Evolutionary conservation across 2,797 vertebrate genomes (phyloP), one percentile per base, ranked within the genome.

Genomic region (Takifugu ocellatus): DNA sequence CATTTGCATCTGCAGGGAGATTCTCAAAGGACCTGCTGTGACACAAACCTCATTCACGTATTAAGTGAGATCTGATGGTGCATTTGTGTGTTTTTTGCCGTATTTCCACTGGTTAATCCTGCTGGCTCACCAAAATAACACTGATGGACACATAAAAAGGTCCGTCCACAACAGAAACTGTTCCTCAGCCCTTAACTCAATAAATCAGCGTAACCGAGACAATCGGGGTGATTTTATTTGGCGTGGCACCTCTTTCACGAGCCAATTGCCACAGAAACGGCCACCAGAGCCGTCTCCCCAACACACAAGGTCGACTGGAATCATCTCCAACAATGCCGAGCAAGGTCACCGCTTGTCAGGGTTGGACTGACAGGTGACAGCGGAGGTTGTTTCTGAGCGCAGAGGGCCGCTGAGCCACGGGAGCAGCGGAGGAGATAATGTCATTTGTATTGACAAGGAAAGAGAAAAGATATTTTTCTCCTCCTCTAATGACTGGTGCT

Each of bases 291-390:
- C 78, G 82, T 77, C 75, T 83, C 78, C 59, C 82, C 80, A 84
- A 78, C 54, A 68, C 80, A 77, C 80, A 77, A 83, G 81, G 76
- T 88, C 77, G 63, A 84, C 82, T 81, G 70, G 72, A 71, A 78
- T 76, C 15, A 31, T 81, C 81, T 63, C 74, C 61, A 83, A 78
- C 76, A 83, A 86, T 66, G 72, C 76, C 47, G 63, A 60, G 54
- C 83, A 89, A 91, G 87, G 89, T 88, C 87, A 74, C 68, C 42
- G 75, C 72, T 79, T 64, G 70, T 88, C 84, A 83, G 69, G 54
- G 36, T 47, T 56, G 87, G 88, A 92, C 80, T 88, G 88, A 82
- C 90, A 90, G 77, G 74, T 88, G 84, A 87, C 87, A 88, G 85
- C 50, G 62, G 70, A 79, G 78, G 72, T 72, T 68, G 21, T 21